Conservation (phyloP, 2,888 invertebrate species). For the Brassicogethes aeneus region DNA sequence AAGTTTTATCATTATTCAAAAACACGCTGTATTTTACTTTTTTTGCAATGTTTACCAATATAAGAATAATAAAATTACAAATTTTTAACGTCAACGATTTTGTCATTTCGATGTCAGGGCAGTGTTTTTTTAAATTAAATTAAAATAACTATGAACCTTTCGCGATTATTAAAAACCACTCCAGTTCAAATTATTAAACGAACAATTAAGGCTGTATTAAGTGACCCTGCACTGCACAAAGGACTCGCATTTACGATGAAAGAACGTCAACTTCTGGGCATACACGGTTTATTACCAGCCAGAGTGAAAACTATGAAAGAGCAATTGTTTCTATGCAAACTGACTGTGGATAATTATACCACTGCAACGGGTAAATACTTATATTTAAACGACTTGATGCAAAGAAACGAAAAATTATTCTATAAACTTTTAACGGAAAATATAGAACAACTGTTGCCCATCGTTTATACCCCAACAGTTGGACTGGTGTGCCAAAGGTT, state of each 20-base stretch:
- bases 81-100: too few relatives aligned
- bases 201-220: background rate
- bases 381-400: conserved; percentile 81
- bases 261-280: conserved; percentile 89
- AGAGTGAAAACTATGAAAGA: conserved; percentile 81
- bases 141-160: too few relatives aligned
- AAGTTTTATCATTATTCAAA: too few relatives aligned
- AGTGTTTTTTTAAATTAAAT: too few relatives aligned
- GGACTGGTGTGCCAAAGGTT: conserved; percentile 96
- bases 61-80: too few relatives aligned
- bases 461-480: conserved; percentile 98
- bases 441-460: conserved; percentile 88
- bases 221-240: conserved; percentile 42
- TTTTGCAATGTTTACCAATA: too few relatives aligned
- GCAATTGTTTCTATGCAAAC: conserved; percentile 73
- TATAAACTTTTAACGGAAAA: conserved; percentile 82
- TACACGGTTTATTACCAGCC: conserved; percentile 92
- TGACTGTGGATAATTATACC: conserved; percentile 74
- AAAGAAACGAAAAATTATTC: conserved; percentile 94
- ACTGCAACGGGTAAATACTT: conserved; percentile 93
- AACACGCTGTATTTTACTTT: too few relatives aligned
- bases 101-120: too few relatives aligned
- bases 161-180: too few relatives aligned
- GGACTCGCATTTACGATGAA: conserved; percentile 91
- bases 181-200: background rate